A percentile compares a stretch with the other conserved stretches of the same genome.
These are phyloP conservation scores for Pristionchus japonicus DNA, from an alignment of 2,888 invertebrate species.

Conservation along the genomic window DNA sequence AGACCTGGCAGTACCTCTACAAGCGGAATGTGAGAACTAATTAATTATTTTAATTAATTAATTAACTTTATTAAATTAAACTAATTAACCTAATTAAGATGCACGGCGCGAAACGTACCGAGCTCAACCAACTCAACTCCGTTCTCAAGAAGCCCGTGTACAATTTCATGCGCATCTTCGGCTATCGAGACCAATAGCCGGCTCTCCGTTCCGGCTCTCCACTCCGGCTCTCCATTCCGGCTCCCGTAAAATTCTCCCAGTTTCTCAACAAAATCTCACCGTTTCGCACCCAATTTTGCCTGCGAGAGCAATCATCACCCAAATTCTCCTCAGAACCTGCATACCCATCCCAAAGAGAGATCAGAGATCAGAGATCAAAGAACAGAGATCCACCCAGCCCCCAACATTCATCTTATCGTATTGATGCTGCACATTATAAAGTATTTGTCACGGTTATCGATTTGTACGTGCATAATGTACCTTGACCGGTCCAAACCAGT, in stretches of 20 bases:
- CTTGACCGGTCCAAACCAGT: no score
- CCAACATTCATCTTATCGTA: background rate
- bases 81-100: background rate
- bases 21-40: background rate
- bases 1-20: conserved; percentile 21
- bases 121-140: conserved; percentile 33
- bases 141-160: conserved; percentile 47
- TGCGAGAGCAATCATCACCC: no score
- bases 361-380: conserved; percentile 20
- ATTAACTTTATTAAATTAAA: background rate
- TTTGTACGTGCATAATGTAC: no score
- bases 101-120: background rate
- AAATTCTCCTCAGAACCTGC: background rate
- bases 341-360: background rate
- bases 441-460: background rate
- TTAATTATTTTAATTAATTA: background rate
- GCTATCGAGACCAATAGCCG: background rate
- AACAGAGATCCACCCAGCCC: background rate
- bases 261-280: background rate
- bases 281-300: background rate
- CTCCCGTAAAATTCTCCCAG: background rate
- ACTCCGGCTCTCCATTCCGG: background rate
- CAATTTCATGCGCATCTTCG: conserved; percentile 35
- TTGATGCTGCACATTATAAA: background rate
- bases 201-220: background rate